Evolutionary conservation across 2,113 vertebrate species (phyloP).

Genomic region (Rhinolophus sinicus): DNA sequence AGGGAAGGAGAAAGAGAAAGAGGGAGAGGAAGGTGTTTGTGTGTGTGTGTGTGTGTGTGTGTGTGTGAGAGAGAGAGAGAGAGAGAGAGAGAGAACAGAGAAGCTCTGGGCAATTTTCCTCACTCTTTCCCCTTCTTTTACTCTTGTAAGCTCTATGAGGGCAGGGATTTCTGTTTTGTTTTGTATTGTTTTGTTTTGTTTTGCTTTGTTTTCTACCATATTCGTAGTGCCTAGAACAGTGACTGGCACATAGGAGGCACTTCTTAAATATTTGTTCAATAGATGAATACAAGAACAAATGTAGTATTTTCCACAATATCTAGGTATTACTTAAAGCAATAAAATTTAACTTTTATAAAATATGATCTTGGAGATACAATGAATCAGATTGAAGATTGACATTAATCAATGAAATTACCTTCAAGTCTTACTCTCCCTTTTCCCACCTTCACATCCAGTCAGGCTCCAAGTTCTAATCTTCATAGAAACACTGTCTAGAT

Average conservation of each 20-base stretch:
- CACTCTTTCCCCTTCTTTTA: not conserved
- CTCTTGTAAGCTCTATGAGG: not conserved
- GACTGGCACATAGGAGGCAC: not conserved
- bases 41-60: too few relatives aligned
- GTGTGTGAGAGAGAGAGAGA: not conserved
- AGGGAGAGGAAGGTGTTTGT: too few relatives aligned
- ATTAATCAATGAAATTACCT: not conserved
- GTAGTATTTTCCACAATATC: not conserved
- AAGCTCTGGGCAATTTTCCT: not conserved
- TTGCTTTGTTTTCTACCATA: not conserved
- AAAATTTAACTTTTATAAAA: slow-evolving; percentile 7
- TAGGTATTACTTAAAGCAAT: not conserved
- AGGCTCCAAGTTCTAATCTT: not conserved
- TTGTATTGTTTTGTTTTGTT: not conserved
- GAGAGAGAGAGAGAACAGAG: too few relatives aligned
- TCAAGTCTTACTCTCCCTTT: not conserved
- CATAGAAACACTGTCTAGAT: not conserved
- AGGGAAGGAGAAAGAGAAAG: not conserved
- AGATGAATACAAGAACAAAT: not conserved
- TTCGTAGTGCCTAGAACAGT: not conserved
- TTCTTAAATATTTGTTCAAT: not conserved
- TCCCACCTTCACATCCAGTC: not conserved
- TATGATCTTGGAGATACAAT: not conserved
- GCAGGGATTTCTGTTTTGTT: not conserved
- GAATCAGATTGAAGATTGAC: not conserved